Base-by-base conservation (phyloP, 2,113 vertebrate genomes). In the Calyptommatus sinebrachiatus region DNA sequence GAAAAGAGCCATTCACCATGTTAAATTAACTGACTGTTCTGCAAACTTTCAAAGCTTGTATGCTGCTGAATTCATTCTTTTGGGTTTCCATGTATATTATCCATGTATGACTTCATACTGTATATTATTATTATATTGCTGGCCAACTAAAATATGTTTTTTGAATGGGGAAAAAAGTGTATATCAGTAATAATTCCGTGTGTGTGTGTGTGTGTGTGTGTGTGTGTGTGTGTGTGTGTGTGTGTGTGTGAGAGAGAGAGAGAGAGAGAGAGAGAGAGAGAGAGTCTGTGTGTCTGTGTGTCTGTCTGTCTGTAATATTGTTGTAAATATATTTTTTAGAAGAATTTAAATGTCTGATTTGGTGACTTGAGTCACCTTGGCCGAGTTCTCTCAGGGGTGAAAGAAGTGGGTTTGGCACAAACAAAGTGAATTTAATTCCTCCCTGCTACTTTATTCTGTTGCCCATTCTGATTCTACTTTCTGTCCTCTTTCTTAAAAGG, bases 21-120 rank as follows among this genome's bases (percentile, higher is more conserved):
- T 46, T 72, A 63, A 79, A 72, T 79, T 72, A 79, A 79, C 69
- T 79, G 41, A 63, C 29, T 18, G 18, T 62, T 46, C 67, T 81
- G 66, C 73, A 73, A 4, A 18, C 35, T 76, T 80, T 71, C 62
- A 68, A 11, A 60, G 0, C 62, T 84, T 78, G 74, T 3, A 0
- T 3, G 88, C 80, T 86, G 11, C 1, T 82, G 31, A 74, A n/a
- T 81, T 69, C 50, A 80, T 16, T 80, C 10, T 74, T 48, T 41
- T 67, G 46, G 20, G 41, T 26, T 48, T 73, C 7, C 31, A 61
- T 75, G 65, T 53, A 2, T 18, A 72, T 5, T 73, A 84, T 77
- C 61, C 86, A 22, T 50, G 12, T 24, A 70, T 53, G 1, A 69
- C 11, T 61, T 75, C 50, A 75, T 60, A 5, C 35, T 41, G 35